These are phyloP conservation scores for Glyptemys insculpta DNA, from an alignment of 2,797 vertebrate genomes.

Conservation along the genomic window DNA sequence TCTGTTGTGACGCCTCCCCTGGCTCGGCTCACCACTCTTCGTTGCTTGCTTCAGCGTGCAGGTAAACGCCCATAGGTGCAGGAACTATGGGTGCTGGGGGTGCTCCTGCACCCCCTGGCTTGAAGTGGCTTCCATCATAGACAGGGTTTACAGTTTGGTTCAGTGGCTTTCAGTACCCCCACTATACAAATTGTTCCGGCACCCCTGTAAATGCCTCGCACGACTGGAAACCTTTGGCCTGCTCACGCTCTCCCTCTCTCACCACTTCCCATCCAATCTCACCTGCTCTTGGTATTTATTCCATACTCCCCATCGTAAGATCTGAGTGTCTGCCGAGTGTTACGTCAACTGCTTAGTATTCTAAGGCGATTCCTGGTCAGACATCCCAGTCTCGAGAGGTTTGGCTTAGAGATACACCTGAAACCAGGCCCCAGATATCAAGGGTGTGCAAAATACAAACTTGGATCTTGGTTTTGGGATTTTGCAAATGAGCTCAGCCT, in stretches of 20 bases:
- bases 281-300: background rate
- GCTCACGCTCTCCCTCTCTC: background rate
- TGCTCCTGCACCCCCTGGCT: too few relatives aligned
- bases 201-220: too few relatives aligned
- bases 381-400: background rate
- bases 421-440: background rate
- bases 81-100: too few relatives aligned
- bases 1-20: conserved; percentile 57
- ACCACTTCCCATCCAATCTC: background rate
- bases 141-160: too few relatives aligned
- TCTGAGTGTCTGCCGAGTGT: background rate
- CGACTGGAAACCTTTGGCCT: background rate
- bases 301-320: background rate
- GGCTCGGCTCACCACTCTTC: conserved; percentile 68
- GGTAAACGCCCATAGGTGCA: conserved; percentile 11
- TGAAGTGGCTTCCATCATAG: too few relatives aligned
- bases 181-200: too few relatives aligned
- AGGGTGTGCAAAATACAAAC: background rate
- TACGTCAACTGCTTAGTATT: background rate
- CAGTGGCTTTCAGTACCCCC: too few relatives aligned
- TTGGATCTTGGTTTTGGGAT: background rate
- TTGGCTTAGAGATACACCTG: background rate
- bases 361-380: background rate
- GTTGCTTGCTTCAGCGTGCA: conserved; percentile 56
- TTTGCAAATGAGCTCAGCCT: background rate